A percentile compares a stretch with the other conserved stretches of the same genome.
Evolutionary conservation across 1,140 invertebrate genomes (phyloP).

Genomic region (Diorhabda carinulata): DNA sequence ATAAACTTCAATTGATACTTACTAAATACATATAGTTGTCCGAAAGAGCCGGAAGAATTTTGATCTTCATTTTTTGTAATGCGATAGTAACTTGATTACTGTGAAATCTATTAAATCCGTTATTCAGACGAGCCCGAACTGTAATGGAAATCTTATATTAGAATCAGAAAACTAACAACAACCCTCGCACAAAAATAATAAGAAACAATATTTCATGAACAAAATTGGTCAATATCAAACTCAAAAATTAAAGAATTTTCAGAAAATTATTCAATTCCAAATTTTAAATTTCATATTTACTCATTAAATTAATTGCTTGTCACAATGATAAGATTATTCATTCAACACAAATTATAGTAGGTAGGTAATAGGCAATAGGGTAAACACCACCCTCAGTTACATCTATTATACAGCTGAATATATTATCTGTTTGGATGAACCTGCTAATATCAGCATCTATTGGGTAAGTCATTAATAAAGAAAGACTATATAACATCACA

Average conservation of each 20-base stretch:
- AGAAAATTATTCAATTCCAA: background rate
- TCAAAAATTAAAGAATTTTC: background rate
- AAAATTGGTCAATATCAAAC: conserved; percentile 11
- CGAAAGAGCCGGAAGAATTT: conserved; percentile 68
- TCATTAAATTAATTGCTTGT: background rate
- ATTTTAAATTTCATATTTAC: background rate
- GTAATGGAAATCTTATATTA: conserved; percentile 17
- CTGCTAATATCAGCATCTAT: too few relatives aligned
- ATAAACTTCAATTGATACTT: conserved; percentile 30
- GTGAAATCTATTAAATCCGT: conserved; percentile 59
- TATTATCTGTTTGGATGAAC: too few relatives aligned
- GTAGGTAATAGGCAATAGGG: too few relatives aligned
- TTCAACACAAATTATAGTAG: background rate
- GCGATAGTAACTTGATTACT: conserved; percentile 52
- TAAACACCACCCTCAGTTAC: too few relatives aligned
- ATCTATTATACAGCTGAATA: too few relatives aligned
- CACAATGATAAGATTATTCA: background rate
- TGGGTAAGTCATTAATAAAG: too few relatives aligned
- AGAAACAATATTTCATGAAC: too few relatives aligned
- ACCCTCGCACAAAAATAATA: too few relatives aligned
- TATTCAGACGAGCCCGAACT: conserved; percentile 46
- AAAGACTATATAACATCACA: too few relatives aligned
- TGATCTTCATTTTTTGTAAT: conserved; percentile 62
- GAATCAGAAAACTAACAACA: conserved; percentile 19
- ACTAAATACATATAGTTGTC: conserved; percentile 98